Percentiles rank a stretch among this genome's conserved stretches.
These are phyloP conservation scores for Philypnodon macrostomus DNA, from an alignment of 2,797 vertebrate species.

Conservation along the genomic window DNA sequence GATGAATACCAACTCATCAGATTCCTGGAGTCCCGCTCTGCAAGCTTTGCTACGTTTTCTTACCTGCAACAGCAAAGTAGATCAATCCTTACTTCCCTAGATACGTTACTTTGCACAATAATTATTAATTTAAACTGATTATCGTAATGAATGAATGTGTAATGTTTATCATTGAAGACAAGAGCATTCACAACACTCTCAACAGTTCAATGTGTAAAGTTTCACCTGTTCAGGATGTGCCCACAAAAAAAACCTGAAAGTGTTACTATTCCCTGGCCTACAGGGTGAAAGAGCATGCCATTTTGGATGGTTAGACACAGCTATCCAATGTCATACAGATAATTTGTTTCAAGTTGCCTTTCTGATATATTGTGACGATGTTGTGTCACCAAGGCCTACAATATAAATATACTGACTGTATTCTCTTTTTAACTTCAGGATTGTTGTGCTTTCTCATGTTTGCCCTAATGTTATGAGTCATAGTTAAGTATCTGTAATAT, in stretches of 20 bases:
- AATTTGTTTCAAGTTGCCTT: conserved; percentile 30
- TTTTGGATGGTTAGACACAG: conserved; percentile 51
- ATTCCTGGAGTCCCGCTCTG: conserved; percentile 89
- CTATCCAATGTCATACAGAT: conserved; percentile 46
- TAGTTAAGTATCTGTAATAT: no score
- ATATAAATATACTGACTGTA: background rate
- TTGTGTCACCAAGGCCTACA: background rate
- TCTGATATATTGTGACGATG: conserved; percentile 21
- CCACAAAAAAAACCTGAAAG: conserved; percentile 40
- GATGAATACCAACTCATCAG: conserved; percentile 89
- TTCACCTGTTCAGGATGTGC: conserved; percentile 53
- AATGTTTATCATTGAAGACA: no score
- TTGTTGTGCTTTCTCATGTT: no score
- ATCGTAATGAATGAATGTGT: no score
- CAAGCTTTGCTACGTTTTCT: conserved; percentile 97
- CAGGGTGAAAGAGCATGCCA: conserved; percentile 48
- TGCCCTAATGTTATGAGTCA: no score
- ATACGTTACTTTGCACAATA: no score
- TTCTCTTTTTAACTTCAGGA: no score
- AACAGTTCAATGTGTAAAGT: conserved; percentile 36
- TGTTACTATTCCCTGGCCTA: conserved; percentile 36
- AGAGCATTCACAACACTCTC: no score
- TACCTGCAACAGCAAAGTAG: conserved; percentile 76
- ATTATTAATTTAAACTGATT: no score
- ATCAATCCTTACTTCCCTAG: no score